Base-by-base conservation (phyloP, 2,888 invertebrate species). In the Conchocele bisecta region DNA sequence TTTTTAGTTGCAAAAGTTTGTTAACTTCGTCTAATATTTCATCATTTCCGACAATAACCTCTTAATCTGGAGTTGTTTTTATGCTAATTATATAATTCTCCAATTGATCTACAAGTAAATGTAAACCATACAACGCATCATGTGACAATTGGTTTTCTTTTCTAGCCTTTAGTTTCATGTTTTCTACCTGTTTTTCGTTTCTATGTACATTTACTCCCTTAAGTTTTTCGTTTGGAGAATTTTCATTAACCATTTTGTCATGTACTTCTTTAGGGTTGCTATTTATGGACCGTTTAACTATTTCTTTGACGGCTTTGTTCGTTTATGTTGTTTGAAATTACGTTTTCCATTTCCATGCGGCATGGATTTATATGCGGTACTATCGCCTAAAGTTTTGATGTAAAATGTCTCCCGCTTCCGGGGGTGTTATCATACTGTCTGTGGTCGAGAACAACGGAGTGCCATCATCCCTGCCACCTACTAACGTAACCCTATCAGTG, bases 41-140 rank as follows among this genome's bases (percentile, higher is more conserved):
- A 35, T n/a, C 53, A 31, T 51, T 67, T 15, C 67, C 72, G 0
- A 61, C 51, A 1, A 72, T 26, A 3, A 72, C 72, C 51, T 73
- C 63, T 28, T 67, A 44, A 46, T 73, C 67, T 0, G 67, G 67
- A 13, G 51, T 58, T 4, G 67, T 67, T 63, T 73, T 73, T n/a
- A 63, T 67, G 13, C 51, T 48, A 28, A 53, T 26, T 37, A 65
- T 71, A 31, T 51, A 66, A 28, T 35, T 31, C 11, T 66, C 61
- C 17, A 72, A 20, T 37, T 72, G 61, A n/a, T 26, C 17, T 1
- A 66, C 57, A 56, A 66, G 31, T 0, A 50, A n/a, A 44, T 66
- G 66, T 24, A 66, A 28, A 0, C 37, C 60, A 51, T 60, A 66
- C 28, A 72, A 9, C 1, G 66, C 26, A 42, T 66, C 71, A 50